Evolutionary conservation across 2,888 invertebrate genomes (phyloP), one percentile per base, ranked within the genome.

Genomic region (Tenthredo livida): DNA sequence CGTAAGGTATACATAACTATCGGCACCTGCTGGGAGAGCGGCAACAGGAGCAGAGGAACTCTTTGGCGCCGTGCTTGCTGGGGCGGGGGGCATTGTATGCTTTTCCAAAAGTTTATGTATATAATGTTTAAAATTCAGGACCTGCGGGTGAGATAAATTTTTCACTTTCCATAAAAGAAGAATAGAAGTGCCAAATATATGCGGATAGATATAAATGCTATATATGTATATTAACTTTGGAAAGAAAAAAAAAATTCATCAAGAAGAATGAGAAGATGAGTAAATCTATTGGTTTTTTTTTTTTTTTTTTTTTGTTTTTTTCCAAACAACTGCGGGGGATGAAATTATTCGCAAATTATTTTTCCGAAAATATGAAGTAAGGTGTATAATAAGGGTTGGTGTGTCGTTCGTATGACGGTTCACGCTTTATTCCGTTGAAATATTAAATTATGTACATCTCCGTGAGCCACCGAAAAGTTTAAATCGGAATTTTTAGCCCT

Each of bases 381-480:
- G 83, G 67, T 70, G 61, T 25, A 25, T 25, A 25, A 61, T 61
- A 61, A 61, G 25, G 61, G 61, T 61, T 61, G 61, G 61, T 25
- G 25, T 33, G 33, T 67, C 73, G 73, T 73, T 40, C 21, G 84
- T 85, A 67, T 85, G 61, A 86, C 54, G 75, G 72, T 65, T 47
- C 78, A 67, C 65, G 61, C 1, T 17, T 83, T 61, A 85, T 87
- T 87, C 88, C 87, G 87, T 87, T 89, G 88, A 89, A 90, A 89
- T 90, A 90, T 90, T 87, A 87, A 89, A 89, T 89, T 92, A 92
- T 92, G 88, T 92, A 91, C 91, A 92, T 87, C 88, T 89, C 89
- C 88, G 90, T 90, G 89, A 91, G 89, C 88, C 88, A 87, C 88
- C 87, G 87, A 84, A 87, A 67, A 83, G 40, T 15, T 61, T 17